Evolutionary conservation across 2,888 invertebrate genomes (phyloP).

Genomic region (Aspidiotus rigidus): DNA sequence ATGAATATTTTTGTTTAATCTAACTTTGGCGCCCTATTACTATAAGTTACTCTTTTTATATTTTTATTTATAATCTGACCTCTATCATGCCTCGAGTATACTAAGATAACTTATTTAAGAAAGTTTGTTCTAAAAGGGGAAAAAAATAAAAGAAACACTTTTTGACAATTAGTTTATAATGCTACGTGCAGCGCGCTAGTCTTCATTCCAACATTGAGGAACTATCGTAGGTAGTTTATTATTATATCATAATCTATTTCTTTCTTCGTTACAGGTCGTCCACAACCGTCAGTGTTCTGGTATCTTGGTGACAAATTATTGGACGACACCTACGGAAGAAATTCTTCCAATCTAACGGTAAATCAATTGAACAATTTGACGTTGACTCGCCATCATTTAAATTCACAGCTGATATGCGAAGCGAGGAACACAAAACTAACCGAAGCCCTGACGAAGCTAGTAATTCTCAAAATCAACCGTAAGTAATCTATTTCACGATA

Average conservation of each 20-base stretch:
- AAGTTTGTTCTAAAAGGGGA: too few relatives aligned
- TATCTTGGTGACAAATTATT: slow-evolving; percentile 43
- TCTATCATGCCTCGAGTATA: too few relatives aligned
- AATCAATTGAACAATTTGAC: slow-evolving; percentile 49
- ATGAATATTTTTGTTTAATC: too few relatives aligned
- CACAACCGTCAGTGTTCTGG: slow-evolving; percentile 42
- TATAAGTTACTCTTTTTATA: too few relatives aligned
- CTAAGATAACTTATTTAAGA: too few relatives aligned
- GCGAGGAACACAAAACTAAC: slow-evolving; percentile 78
- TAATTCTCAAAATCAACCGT: slow-evolving; percentile 77
- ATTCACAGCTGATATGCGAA: slow-evolving; percentile 74
- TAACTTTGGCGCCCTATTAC: too few relatives aligned
- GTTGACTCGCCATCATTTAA: slow-evolving; percentile 72
- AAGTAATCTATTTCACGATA: slow-evolving; percentile 47
- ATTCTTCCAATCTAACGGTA: slow-evolving; percentile 41
- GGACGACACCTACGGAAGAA: slow-evolving; percentile 43
- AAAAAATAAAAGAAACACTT: too few relatives aligned
- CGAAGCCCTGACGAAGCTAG: slow-evolving; percentile 64
- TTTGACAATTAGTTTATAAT: too few relatives aligned
- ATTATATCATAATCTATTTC: too few relatives aligned
- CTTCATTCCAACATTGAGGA: background rate
- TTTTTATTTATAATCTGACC: too few relatives aligned
- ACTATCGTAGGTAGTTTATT: slow-evolving; percentile 2
- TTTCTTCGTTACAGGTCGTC: slow-evolving; percentile 37
- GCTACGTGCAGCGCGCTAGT: too few relatives aligned